Evolutionary conservation across 2,113 vertebrate genomes (phyloP).

Genomic region (Leucosticte australis): DNA sequence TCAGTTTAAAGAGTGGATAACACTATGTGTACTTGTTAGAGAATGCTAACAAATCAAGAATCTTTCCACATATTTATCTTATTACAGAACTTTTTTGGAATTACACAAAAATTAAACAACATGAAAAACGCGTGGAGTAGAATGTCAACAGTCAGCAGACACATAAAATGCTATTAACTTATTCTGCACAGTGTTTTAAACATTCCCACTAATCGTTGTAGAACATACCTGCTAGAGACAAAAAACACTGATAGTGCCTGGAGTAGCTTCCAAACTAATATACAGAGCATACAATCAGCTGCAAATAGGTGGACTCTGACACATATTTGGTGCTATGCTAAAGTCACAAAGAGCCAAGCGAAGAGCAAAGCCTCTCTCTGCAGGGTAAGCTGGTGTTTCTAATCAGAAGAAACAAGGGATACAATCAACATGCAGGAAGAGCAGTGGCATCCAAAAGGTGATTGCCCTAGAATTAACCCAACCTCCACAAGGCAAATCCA

Average conservation of each 20-base stretch:
- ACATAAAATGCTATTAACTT: not conserved
- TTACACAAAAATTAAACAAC: not conserved
- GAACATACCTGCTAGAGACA: not conserved
- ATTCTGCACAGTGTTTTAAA: not conserved
- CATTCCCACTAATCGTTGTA: not conserved
- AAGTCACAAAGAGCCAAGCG: not conserved
- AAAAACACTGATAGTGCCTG: not conserved
- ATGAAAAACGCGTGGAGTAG: not conserved
- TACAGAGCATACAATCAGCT: not conserved
- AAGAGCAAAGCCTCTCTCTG: not conserved
- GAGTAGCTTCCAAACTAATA: not conserved
- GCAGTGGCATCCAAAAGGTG: not conserved
- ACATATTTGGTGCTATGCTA: not conserved
- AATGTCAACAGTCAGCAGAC: not conserved
- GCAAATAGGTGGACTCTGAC: not conserved
- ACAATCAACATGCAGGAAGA: not conserved
- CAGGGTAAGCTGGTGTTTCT: not conserved
- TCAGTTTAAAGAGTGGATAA: not conserved
- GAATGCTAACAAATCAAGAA: not conserved
- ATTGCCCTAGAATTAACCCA: not conserved
- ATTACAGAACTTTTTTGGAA: not conserved
- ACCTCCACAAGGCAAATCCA: not conserved
- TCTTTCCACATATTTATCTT: not conserved
- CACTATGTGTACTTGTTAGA: not conserved
- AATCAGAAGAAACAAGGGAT: not conserved